A percentile compares a stretch with the other conserved stretches of the same genome.
Evolutionary conservation across 2,888 invertebrate genomes (phyloP).

Genomic region (Ormia ochracea): DNA sequence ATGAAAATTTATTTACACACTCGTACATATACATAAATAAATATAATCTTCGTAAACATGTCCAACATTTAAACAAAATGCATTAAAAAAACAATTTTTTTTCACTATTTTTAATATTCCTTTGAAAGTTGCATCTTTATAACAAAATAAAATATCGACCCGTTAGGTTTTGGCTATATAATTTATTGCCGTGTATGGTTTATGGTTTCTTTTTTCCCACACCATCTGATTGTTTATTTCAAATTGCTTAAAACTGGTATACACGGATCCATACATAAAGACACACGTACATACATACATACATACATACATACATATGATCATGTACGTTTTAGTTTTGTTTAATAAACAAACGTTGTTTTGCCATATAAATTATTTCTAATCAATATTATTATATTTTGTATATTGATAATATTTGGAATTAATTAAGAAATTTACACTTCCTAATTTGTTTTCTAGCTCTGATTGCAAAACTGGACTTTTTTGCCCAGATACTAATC

Average conservation of each 20-base stretch:
- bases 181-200: conserved; percentile 18
- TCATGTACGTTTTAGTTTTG: too few species aligned
- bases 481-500: too few species aligned
- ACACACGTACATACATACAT: too few species aligned
- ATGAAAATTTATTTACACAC: neutral
- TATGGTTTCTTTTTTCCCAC: conserved; percentile 1
- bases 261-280: too few species aligned
- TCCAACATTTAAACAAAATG: neutral
- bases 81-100: neutral
- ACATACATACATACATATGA: too few species aligned
- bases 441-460: too few species aligned
- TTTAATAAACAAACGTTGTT: too few species aligned
- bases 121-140: conserved; percentile 35
- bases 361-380: too few species aligned
- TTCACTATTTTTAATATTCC: neutral
- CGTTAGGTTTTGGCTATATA: conserved; percentile 23
- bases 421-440: too few species aligned
- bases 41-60: neutral
- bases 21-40: neutral
- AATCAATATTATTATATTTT: too few species aligned
- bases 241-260: conserved; percentile 17
- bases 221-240: conserved; percentile 32
- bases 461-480: too few species aligned
- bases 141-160: conserved; percentile 38
- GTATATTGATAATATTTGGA: too few species aligned